These are phyloP conservation scores for Plebejus melissa DNA, from an alignment of 2,888 invertebrate species.

Conservation along the genomic window DNA sequence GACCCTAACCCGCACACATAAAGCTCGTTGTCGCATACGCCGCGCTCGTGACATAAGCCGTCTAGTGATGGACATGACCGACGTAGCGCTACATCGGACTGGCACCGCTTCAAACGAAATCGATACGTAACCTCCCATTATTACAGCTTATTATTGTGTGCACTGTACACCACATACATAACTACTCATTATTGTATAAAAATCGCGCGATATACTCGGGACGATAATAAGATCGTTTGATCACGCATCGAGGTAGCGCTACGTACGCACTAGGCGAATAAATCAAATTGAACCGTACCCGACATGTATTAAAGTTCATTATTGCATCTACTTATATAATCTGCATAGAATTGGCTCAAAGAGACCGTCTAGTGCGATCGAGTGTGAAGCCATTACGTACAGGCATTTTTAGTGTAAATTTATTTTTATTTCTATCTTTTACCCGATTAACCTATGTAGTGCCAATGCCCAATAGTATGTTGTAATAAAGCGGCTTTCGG, in stretches of 20 bases:
- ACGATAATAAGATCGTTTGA: slow-evolving; percentile 24
- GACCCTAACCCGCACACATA: not conserved
- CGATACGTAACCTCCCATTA: not conserved
- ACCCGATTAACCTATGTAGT: slow-evolving; percentile 26
- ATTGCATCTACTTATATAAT: slow-evolving; percentile 6
- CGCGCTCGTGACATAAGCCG: not conserved
- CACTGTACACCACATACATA: not conserved
- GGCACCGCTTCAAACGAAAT: not conserved
- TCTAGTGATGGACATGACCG: slow-evolving; percentile 30
- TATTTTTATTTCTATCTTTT: slow-evolving; percentile 23
- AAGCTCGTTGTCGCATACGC: not conserved
- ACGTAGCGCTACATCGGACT: slow-evolving; percentile 18
- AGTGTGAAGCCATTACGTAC: slow-evolving; percentile 22
- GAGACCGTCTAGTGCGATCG: slow-evolving; percentile 9
- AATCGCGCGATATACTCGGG: not conserved
- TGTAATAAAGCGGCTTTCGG: slow-evolving; percentile 22
- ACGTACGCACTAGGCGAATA: slow-evolving; percentile 1
- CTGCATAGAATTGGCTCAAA: not conserved
- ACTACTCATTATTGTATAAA: not conserved
- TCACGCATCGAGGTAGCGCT: slow-evolving; percentile 10
- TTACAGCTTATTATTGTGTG: not conserved
- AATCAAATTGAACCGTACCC: not conserved
- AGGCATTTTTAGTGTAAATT: slow-evolving; percentile 27
- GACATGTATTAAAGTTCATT: not conserved
- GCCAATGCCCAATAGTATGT: slow-evolving; percentile 17